Base-by-base conservation (phyloP, 2,888 invertebrate species). In the Hemistola chrysoprasaria region DNA sequence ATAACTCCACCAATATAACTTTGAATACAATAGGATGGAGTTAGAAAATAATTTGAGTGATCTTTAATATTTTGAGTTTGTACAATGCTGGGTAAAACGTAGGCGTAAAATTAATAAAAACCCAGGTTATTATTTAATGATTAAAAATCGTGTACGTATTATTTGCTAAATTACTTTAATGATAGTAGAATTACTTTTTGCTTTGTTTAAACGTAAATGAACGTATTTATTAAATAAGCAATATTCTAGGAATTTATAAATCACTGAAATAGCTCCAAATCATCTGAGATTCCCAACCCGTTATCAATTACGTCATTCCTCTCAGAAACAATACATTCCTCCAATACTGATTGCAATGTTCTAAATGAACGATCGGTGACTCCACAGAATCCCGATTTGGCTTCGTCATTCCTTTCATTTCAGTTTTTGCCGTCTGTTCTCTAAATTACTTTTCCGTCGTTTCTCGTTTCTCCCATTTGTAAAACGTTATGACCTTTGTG, bases 381-480 rank as follows among this genome's bases (percentile, higher is more conserved):
- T 79, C 61, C 39, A 70, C 80, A 74, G 65, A 74, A 77, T 75
- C 27, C 11, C 32, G 39, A 57, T 79, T 66, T 49, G 38, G 76
- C 71, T 41, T 35, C 51, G 68, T 80, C 80, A 80, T 73, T 70
- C 71, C 64, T 75, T 80, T 72, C 69, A 75, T 79, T 81, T 73
- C 53, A 70, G 69, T 76, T 74, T 66, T 70, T 68, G 59, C 65
- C 51, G 50, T 59, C 60, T 65, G 58, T 62, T 73, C 60, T 67
- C 55, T 65, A 71, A 72, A 79, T 77, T 74, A 66, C 65, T 67
- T 71, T 68, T 55, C 55, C 41, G 59, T 56, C 59, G 55, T 61
- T 69, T 65, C 50, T 53, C 59, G 55, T 61, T 69, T 65, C 50
- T 53, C 54, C 56, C 56, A 60, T 72, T 71, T 62, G 51, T 65